Evolutionary conservation across 2,888 invertebrate species (phyloP), one percentile per base, ranked within the genome.

Genomic region (Acleris emargana): DNA sequence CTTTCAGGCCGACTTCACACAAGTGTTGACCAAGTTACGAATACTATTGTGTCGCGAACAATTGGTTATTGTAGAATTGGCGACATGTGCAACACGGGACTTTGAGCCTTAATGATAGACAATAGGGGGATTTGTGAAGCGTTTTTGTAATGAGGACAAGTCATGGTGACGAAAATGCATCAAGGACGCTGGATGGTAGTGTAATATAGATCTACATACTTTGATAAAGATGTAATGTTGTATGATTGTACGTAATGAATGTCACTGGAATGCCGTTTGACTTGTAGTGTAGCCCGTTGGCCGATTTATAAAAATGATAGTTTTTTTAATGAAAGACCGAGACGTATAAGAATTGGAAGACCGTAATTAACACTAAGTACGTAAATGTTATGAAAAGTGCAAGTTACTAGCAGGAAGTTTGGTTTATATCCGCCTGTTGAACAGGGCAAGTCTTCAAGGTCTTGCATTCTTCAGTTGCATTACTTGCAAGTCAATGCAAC

Each of bases 1-100:
- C 38, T 57, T 66, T 66, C 64, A 66, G 64, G 60, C 55, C 60
- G 50, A 25, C 59, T 25, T 49, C 28, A 45, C 57, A 49, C 58
- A 32, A 58, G 54, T 58, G 64, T 60, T 66, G 64, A 60, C 64
- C 64, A 66, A 60, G 55, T 60, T 20, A 32, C 32, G 32, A 32
- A 9, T 32, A 55, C 45, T 66, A 64, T 64, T 64, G 64, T 64
- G 50, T n/a, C 2, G 60, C n/a, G 60, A 66, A 66, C 64, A 66
- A 66, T 66, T 22, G 64, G 45, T 54, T 45, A 57, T 43, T 60
- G 63, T 51, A 51, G 58, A 64, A 51, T 66, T 54, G 54, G 54
- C 60, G 54, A 66, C 64, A 66, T 66, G 55, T 60, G 60, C 55
- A 50, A 45, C 32, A 38, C 51, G 16, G 22, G 57, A 57, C 25